phyloP scores from a whole-genome alignment of 2,797 vertebrate species.

The Micropoecilia bifurca region DNA sequence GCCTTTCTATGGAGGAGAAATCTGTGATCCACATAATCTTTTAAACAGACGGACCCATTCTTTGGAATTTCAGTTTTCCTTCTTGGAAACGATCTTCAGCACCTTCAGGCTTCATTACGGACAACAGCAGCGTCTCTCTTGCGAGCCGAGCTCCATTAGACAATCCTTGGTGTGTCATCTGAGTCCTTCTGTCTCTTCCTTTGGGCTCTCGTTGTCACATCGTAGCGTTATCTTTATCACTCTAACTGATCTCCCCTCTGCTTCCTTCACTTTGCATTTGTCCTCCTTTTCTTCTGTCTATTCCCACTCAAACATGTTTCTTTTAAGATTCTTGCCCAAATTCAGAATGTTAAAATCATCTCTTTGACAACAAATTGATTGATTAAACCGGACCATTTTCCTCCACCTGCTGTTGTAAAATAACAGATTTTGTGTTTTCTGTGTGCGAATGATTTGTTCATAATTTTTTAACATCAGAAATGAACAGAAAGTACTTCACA shows the following conservation, averaged over 20 bases:
- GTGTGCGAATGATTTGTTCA: background rate
- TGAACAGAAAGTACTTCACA: background rate
- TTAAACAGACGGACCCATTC: conserved; percentile 11
- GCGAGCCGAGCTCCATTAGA: conserved; percentile 47
- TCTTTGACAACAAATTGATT: conserved; percentile 11
- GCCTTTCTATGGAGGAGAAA: conserved; percentile 7
- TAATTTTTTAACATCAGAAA: background rate
- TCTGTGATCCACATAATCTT: conserved; percentile 14
- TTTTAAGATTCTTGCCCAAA: conserved; percentile 9
- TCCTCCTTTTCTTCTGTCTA: conserved; percentile 23
- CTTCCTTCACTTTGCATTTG: conserved; percentile 28
- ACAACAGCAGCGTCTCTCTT: conserved; percentile 26
- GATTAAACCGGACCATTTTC: conserved; percentile 14
- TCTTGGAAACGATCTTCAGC: conserved; percentile 17
- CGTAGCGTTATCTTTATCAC: conserved; percentile 48
- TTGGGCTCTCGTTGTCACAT: conserved; percentile 47
- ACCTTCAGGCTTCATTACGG: conserved; percentile 52
- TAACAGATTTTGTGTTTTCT: background rate
- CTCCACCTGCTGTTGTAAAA: background rate
- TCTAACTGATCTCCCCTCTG: conserved; percentile 35
- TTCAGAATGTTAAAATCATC: background rate
- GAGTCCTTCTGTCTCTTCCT: conserved; percentile 38
- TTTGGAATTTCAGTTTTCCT: conserved; percentile 22
- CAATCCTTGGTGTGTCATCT: conserved; percentile 30
- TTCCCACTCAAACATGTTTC: conserved; percentile 9